Conservation (phyloP, 2,797 vertebrate genomes). For the Corythornis leucogaster region DNA sequence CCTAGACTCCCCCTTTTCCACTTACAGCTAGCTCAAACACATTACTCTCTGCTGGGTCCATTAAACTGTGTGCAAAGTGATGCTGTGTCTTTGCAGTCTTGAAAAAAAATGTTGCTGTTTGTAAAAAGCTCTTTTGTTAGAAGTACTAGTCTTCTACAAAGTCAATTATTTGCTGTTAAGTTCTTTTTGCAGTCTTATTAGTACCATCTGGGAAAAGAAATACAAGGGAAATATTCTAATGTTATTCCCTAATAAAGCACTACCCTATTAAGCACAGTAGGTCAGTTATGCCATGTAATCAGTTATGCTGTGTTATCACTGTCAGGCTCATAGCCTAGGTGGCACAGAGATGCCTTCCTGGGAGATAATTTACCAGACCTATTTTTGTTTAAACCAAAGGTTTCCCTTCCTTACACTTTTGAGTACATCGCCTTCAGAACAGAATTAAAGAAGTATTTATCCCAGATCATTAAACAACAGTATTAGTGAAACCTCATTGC, state of each 20-base stretch:
- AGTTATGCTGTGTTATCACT: not conserved
- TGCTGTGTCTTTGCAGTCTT: not conserved
- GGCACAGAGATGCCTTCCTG: not conserved
- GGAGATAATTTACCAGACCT: not conserved
- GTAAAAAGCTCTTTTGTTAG: not conserved
- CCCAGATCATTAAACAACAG: not conserved
- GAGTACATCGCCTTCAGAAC: not conserved
- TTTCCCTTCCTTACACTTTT: not conserved
- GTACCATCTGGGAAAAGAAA: not conserved
- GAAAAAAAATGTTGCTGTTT: not conserved
- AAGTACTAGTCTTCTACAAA: not conserved
- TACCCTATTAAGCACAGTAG: not conserved
- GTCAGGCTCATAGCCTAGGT: not conserved
- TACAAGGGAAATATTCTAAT: not conserved
- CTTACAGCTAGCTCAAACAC: not conserved
- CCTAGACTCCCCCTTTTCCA: not conserved
- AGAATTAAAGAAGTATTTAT: not conserved
- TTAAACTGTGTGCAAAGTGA: not conserved
- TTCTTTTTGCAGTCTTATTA: not conserved
- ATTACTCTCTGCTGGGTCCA: not conserved
- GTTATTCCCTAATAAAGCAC: not conserved
- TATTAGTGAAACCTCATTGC: not conserved
- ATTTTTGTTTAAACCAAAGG: not conserved
- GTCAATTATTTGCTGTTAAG: not conserved
- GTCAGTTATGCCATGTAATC: not conserved